Conservation (phyloP, 2,888 invertebrate species). For the Epistrophe eligans region DNA sequence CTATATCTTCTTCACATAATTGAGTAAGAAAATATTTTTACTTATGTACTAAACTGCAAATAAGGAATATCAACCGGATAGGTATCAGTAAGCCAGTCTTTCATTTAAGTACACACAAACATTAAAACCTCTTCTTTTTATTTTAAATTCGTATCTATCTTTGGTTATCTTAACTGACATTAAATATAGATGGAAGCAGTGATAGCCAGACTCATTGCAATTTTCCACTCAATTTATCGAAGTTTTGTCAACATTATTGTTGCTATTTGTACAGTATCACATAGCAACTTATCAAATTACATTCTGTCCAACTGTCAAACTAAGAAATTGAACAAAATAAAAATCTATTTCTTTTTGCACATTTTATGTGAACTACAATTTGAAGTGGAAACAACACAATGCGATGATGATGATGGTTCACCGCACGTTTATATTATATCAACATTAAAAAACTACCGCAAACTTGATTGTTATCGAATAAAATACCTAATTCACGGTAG, state of each 20-base stretch:
- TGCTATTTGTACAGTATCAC: neutral
- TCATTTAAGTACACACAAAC: too few relatives aligned
- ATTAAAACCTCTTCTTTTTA: too few relatives aligned
- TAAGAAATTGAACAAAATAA: neutral
- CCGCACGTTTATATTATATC: constrained; percentile 44
- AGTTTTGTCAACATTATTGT: neutral
- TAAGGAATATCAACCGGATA: too few relatives aligned
- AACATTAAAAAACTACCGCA: constrained; percentile 70
- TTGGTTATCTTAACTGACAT: too few relatives aligned
- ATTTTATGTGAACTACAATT: constrained; percentile 10
- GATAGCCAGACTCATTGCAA: neutral
- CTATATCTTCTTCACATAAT: too few relatives aligned
- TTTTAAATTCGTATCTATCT: too few relatives aligned
- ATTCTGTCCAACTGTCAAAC: constrained; percentile 20
- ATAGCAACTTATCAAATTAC: neutral
- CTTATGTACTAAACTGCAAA: too few relatives aligned
- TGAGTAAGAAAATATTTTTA: too few relatives aligned
- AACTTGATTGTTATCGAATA: constrained; percentile 58
- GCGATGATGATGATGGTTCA: constrained; percentile 12
- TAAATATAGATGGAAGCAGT: neutral
- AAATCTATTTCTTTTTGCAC: constrained; percentile 1
- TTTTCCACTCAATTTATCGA: neutral
- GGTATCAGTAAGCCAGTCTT: too few relatives aligned
- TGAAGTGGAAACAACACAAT: constrained; percentile 7
- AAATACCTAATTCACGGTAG: constrained; percentile 61